Percentiles rank a stretch among this genome's conserved stretches.
These are phyloP conservation scores for Psittacula cyanocephala DNA, from an alignment of 2,113 vertebrate species.

Conservation along the genomic window DNA sequence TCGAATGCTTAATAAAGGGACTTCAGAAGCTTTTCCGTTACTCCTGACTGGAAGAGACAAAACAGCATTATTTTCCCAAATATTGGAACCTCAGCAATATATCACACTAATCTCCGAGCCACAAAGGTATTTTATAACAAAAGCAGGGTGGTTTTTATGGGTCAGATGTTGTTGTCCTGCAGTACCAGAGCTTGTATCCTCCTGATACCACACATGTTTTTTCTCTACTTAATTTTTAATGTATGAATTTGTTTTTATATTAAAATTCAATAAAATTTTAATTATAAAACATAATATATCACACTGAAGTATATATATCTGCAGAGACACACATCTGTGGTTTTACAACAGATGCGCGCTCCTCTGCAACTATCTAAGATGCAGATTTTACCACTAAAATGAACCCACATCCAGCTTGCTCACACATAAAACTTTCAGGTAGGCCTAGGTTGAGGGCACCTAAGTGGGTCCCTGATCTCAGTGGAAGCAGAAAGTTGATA, in stretches of 20 bases:
- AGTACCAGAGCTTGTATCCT: conserved; percentile 53
- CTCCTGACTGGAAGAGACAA: neutral
- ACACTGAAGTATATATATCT: conserved; percentile 59
- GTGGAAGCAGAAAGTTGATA: neutral
- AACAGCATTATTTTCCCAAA: neutral
- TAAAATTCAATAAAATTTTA: conserved; percentile 75
- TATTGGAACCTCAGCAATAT: neutral
- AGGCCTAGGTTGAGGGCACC: neutral
- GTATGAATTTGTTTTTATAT: conserved; percentile 73
- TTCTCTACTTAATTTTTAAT: conserved; percentile 73
- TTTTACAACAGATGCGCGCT: conserved; percentile 65
- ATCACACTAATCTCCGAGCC: conserved; percentile 12
- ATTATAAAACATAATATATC: conserved; percentile 70
- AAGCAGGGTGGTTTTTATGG: conserved; percentile 60
- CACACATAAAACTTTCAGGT: conserved; percentile 16
- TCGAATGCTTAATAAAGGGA: neutral
- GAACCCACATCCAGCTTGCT: neutral
- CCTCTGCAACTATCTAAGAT: conserved; percentile 31
- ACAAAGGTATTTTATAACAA: conserved; percentile 55
- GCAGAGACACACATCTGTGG: conserved; percentile 57
- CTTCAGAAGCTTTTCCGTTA: neutral
- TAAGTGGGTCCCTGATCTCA: neutral
- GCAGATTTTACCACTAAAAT: conserved; percentile 22
- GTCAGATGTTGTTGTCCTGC: conserved; percentile 71
- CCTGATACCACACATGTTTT: conserved; percentile 61